Evolutionary conservation across 1,140 invertebrate genomes (phyloP).

Genomic region (Caerostris extrusa): DNA sequence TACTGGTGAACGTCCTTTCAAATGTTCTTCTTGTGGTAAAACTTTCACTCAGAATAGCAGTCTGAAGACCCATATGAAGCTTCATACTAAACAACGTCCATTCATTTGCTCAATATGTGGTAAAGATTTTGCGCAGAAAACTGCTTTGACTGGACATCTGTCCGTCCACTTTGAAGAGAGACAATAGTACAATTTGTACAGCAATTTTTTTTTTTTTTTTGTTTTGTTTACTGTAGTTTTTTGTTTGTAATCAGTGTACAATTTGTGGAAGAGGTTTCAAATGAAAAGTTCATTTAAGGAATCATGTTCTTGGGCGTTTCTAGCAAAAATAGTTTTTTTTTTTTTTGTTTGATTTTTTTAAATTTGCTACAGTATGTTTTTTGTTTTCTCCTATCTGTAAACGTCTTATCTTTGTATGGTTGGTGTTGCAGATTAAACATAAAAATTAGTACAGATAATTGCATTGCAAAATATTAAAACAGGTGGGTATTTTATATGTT

Average conservation of each 20-base stretch:
- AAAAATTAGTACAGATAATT: no score
- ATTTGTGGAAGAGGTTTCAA: conserved; percentile 37
- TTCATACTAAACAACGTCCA: not conserved
- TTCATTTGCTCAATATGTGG: conserved; percentile 81
- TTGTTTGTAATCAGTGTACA: no score
- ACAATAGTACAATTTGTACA: not conserved
- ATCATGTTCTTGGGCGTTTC: not conserved
- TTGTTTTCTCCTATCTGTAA: no score
- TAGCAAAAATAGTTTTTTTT: no score
- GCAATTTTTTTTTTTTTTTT: no score
- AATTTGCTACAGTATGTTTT: no score
- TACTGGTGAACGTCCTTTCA: conserved; percentile 88
- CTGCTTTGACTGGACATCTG: conserved; percentile 81
- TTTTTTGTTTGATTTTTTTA: no score
- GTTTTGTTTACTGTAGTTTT: no score
- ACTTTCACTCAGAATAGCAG: conserved; percentile 96
- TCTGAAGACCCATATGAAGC: conserved; percentile 87
- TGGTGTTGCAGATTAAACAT: no score
- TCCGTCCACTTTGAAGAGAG: conserved; percentile 28
- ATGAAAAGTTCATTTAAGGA: not conserved
- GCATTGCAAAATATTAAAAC: no score
- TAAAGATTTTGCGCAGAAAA: conserved; percentile 82
- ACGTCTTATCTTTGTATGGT: no score
- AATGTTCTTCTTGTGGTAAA: conserved; percentile 90
- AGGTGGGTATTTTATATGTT: no score